Conservation (phyloP, 2,797 vertebrate species). For the Rhinella marina region DNA sequence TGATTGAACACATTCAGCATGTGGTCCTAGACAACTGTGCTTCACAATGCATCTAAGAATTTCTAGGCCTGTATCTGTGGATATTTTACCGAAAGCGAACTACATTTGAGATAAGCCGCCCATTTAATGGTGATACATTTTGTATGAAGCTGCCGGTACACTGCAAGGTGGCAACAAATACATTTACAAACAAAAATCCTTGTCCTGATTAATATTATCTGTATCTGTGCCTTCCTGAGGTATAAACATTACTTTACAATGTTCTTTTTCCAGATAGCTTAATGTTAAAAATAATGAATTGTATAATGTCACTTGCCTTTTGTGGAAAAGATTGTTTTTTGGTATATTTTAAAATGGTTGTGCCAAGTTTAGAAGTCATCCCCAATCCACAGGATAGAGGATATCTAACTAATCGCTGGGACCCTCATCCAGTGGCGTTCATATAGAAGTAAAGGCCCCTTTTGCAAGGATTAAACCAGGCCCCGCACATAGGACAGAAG, state of each 20-base stretch:
- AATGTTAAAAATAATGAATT: neutral
- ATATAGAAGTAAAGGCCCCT: too few relatives aligned
- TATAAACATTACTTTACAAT: neutral
- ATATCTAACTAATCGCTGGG: too few relatives aligned
- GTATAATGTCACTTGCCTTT: too few relatives aligned
- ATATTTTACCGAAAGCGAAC: neutral
- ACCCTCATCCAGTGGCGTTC: too few relatives aligned
- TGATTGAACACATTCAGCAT: conserved; percentile 59
- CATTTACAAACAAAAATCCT: neutral
- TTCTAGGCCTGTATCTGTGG: conserved; percentile 6
- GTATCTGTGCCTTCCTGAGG: neutral
- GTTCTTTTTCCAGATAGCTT: neutral
- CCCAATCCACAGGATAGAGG: too few relatives aligned
- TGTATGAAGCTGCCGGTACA: neutral
- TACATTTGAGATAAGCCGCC: neutral
- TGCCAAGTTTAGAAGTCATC: too few relatives aligned
- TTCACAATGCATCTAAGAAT: conserved; percentile 42
- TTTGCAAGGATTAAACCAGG: too few relatives aligned
- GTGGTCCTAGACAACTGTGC: conserved; percentile 48
- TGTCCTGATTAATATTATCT: neutral
- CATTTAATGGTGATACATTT: neutral
- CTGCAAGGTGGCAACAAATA: neutral
- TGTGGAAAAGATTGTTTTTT: too few relatives aligned
- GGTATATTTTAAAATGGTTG: too few relatives aligned
- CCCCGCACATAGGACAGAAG: too few relatives aligned